Evolutionary conservation across 2,888 invertebrate genomes (phyloP), one percentile per base, ranked within the genome.

Genomic region (Agriotes lineatus): DNA sequence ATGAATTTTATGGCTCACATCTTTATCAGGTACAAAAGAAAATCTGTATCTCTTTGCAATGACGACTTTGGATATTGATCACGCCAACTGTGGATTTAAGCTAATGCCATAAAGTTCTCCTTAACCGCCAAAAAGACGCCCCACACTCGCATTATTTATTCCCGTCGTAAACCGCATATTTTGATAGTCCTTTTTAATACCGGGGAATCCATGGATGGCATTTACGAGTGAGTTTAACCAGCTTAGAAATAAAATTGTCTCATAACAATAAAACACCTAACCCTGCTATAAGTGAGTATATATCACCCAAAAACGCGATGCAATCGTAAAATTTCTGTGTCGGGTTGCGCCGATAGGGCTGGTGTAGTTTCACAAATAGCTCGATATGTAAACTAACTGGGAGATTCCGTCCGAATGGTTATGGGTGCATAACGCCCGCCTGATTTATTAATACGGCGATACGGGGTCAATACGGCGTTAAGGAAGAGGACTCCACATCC

Each of bases 381-480:
- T 67, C 52, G 66, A 67, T 67, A 67, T 67, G 60, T 60, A 67
- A 67, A 60, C 65, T 65, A 65, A 50, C 44, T 61, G 61, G 39
- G 42, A 67, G 66, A 67, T 67, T 67, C 50, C 52, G 59, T 54
- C 35, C 42, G 60, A 59, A 60, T 60, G 60, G 50, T 67, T 67
- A 59, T 67, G 66, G 58, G 44, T 67, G 57, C 44, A 57, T 50
- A 65, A 58, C 66, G 54, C 12, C 42, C 16, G 30, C 35, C 54
- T 67, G 66, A 67, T 67, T 67, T 67, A 67, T 67, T 67, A 67
- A 45, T 16, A 33, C 30, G 14, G 60, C 52, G 33, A 45, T 56
- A 45, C 54, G 56, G 19, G 56, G 58, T 50, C 66, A 67, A 59
- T 67, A 54, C 42, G 50, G 52, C 22, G 35, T 52, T 52, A 60